phyloP scores from a whole-genome alignment of 2,113 vertebrate genomes.

The Pangasianodon hypophthalmus region DNA sequence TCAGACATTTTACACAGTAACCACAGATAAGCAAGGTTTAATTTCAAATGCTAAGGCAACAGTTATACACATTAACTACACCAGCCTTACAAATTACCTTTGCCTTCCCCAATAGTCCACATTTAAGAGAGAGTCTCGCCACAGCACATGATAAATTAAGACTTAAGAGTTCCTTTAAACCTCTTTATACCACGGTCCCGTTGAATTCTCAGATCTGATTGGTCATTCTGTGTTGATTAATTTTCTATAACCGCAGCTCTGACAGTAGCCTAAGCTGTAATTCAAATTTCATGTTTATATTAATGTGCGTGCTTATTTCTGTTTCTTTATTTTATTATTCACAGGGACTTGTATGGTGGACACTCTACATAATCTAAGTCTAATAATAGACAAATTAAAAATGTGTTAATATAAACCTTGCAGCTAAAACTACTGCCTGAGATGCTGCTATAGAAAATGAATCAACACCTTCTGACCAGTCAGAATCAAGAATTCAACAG shows the following conservation, averaged over 20 bases:
- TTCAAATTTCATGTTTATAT: neutral
- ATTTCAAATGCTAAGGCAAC: constrained; percentile 30
- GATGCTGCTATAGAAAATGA: neutral
- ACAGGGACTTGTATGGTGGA: neutral
- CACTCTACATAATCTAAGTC: too few relatives aligned
- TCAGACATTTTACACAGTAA: constrained; percentile 17
- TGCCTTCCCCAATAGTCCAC: neutral
- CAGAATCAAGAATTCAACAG: neutral
- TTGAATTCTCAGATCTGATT: constrained; percentile 12
- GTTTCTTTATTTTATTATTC: too few relatives aligned
- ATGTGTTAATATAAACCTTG: neutral
- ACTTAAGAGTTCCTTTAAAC: constrained; percentile 3
- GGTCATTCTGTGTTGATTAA: neutral
- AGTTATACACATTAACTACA: constrained; percentile 15
- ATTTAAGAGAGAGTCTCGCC: neutral
- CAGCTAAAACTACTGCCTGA: neutral
- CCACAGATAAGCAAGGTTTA: constrained; percentile 28
- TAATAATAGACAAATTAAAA: neutral
- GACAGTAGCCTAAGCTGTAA: neutral
- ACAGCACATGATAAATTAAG: constrained; percentile 5
- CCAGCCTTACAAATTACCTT: neutral
- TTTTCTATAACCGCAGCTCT: neutral
- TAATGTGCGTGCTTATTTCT: neutral
- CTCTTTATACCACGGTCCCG: neutral
- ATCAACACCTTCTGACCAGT: neutral